Conservation (phyloP, 2,113 vertebrate genomes). For the Cettia cetti region DNA sequence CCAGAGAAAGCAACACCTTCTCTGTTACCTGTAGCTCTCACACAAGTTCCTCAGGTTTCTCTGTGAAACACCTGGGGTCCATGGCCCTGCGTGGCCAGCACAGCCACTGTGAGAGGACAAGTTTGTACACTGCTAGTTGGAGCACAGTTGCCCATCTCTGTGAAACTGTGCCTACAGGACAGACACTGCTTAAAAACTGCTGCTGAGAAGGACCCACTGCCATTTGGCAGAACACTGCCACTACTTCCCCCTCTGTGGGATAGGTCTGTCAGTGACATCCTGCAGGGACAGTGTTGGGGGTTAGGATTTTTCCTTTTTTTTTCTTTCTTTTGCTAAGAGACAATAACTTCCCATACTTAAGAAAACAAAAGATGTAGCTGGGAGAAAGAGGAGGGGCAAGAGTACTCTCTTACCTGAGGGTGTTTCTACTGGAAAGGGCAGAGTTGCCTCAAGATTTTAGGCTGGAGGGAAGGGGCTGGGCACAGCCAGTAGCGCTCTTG, state of each 20-base stretch:
- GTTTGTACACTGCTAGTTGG: rapidly evolving
- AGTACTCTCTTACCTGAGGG: neutral
- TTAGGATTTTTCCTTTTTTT: neutral
- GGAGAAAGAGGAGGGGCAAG: neutral
- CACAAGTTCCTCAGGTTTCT: neutral
- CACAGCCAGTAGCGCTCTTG: rapidly evolving
- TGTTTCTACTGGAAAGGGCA: neutral
- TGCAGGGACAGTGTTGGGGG: neutral
- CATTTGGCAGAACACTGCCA: neutral
- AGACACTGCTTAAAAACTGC: neutral
- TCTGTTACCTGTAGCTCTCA: neutral
- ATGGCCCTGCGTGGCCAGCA: rapidly evolving
- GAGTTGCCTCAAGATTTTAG: neutral
- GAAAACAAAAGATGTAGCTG: neutral
- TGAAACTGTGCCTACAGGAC: neutral
- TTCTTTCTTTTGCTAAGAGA: neutral
- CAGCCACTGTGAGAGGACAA: neutral
- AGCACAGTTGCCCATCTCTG: neutral
- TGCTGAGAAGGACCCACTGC: neutral
- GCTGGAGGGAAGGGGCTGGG: neutral
- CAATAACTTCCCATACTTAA: neutral
- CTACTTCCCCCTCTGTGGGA: no score
- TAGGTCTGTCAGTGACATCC: neutral
- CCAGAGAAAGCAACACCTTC: neutral
- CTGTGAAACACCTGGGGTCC: neutral